Conservation (phyloP, 1,140 invertebrate species). For the Cyphomyrmex costatus region DNA sequence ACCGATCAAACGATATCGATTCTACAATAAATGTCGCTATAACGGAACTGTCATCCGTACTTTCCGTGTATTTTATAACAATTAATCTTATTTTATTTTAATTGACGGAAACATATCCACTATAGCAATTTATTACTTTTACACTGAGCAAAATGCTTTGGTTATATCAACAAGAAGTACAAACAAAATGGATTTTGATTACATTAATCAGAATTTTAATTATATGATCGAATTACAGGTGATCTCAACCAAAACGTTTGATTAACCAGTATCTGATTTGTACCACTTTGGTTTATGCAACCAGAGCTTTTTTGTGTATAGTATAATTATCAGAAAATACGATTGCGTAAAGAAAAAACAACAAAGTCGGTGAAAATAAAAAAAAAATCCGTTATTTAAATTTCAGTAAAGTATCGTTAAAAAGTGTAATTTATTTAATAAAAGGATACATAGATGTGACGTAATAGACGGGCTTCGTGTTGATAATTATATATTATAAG, state of each 20-base stretch:
- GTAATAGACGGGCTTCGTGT: background rate
- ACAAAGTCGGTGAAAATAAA: background rate
- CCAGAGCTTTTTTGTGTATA: background rate
- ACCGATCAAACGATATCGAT: background rate
- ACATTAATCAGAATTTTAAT: too few species aligned
- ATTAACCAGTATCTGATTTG: too few species aligned
- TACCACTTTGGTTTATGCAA: too few species aligned
- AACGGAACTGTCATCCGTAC: background rate
- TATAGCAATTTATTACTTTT: background rate
- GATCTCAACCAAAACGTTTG: too few species aligned
- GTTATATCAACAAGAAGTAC: too few species aligned
- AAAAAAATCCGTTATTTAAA: background rate
- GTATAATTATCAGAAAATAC: background rate
- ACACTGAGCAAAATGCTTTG: too few species aligned
- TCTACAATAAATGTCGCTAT: background rate
- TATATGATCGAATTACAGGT: too few species aligned
- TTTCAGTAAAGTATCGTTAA: background rate
- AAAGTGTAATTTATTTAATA: background rate
- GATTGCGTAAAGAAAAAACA: background rate
- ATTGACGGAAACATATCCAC: background rate
- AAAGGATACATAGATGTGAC: background rate
- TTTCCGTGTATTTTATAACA: background rate
- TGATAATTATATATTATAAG: background rate
- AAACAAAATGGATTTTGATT: too few species aligned
- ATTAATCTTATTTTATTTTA: constrained; percentile 11